Evolutionary conservation across 2,797 vertebrate species (phyloP).

Genomic region (Typhlichthys subterraneus): DNA sequence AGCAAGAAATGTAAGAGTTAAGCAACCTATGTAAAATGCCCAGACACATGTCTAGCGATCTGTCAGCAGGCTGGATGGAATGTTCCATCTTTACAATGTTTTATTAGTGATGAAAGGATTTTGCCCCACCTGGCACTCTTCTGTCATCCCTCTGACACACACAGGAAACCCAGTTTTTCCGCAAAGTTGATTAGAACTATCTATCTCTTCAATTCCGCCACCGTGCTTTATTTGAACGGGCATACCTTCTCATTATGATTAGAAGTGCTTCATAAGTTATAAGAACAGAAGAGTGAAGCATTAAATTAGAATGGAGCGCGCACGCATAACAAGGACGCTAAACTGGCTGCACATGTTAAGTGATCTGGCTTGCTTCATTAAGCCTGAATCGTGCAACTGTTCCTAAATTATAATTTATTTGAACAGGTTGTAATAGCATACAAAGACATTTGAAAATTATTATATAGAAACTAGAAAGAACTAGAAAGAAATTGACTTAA

Average conservation of each 20-base stretch:
- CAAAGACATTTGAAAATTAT: constrained; percentile 49
- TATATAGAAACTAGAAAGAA: constrained; percentile 45
- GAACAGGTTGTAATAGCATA: constrained; percentile 43
- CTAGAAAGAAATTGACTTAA: constrained; percentile 32
- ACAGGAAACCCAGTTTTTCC: constrained; percentile 36
- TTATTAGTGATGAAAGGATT: constrained; percentile 36
- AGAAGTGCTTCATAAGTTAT: constrained; percentile 48
- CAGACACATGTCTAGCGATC: constrained; percentile 21
- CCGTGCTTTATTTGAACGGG: constrained; percentile 54
- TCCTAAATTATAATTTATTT: constrained; percentile 52
- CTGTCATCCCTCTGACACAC: constrained; percentile 8
- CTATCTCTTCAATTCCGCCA: constrained; percentile 52
- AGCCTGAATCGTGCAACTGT: constrained; percentile 24
- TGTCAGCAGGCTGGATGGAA: constrained; percentile 30
- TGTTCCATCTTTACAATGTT: constrained; percentile 32
- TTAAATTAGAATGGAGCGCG: constrained; percentile 24
- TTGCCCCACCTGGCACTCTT: constrained; percentile 6
- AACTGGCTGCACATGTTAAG: constrained; percentile 35
- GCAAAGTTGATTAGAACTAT: constrained; percentile 37
- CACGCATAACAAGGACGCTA: constrained; percentile 19
- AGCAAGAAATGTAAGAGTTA: constrained; percentile 26
- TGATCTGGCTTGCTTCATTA: constrained; percentile 15
- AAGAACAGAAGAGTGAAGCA: constrained; percentile 40
- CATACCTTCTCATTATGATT: constrained; percentile 53
- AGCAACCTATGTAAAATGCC: constrained; percentile 40